A percentile compares a stretch with the other conserved stretches of the same genome.
Conservation (phyloP, 2,797 vertebrate species). For the Macropodus opercularis region DNA sequence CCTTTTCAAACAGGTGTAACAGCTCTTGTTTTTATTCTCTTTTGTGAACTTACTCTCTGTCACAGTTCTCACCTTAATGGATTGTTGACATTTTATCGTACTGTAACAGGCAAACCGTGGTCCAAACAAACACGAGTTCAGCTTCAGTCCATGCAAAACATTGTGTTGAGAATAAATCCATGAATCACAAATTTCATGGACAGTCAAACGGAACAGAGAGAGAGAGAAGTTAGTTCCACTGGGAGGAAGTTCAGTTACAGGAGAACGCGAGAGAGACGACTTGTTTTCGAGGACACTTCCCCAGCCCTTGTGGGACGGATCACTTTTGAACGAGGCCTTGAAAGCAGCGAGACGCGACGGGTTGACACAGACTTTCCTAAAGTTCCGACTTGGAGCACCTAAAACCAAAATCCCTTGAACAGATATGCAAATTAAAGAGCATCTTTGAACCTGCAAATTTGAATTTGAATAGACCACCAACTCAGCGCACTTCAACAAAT, state of each 20-base stretch:
- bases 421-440: constrained; percentile 31
- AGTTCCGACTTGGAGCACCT: constrained; percentile 32
- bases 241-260: constrained; percentile 38
- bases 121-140: not conserved
- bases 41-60: not conserved
- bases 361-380: constrained; percentile 44
- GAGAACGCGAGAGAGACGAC: constrained; percentile 34
- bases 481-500: constrained; percentile 41
- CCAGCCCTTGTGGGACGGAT: constrained; percentile 42
- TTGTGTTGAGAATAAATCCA: not conserved
- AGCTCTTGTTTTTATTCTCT: not conserved
- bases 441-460: constrained; percentile 20
- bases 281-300: constrained; percentile 48
- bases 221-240: constrained; percentile 24
- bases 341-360: constrained; percentile 32
- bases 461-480: constrained; percentile 9
- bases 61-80: not conserved
- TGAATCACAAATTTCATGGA: not conserved
- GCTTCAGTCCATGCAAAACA: not conserved
- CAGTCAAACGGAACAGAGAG: constrained; percentile 22
- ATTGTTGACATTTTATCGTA: not conserved
- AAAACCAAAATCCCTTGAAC: constrained; percentile 29
- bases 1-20: not conserved
- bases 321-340: constrained; percentile 50
- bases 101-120: not conserved